phyloP scores from a whole-genome alignment of 2,888 invertebrate species.

The Diaperis boleti region DNA sequence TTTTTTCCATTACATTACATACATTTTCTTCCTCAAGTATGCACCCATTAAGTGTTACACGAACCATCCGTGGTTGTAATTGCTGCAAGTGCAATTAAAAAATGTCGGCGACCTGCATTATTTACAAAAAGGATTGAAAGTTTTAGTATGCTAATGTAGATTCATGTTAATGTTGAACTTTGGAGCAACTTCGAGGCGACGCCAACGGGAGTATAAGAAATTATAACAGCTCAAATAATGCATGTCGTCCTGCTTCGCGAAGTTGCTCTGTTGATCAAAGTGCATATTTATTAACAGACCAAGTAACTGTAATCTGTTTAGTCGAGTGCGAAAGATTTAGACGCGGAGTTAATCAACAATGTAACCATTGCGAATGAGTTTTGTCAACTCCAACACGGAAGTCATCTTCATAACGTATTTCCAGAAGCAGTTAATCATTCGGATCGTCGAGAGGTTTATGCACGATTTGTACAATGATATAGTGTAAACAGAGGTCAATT shows the following conservation, averaged over 20 bases:
- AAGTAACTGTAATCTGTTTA: slow-evolving; percentile 2
- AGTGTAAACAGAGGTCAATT: too few species aligned
- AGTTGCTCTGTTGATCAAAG: background rate
- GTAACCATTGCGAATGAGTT: too few species aligned
- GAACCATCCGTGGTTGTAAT: slow-evolving; percentile 14
- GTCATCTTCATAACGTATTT: background rate
- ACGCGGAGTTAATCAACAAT: background rate
- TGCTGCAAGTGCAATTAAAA: slow-evolving; percentile 17
- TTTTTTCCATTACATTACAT: slow-evolving; percentile 17
- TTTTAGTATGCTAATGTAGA: slow-evolving; percentile 19
- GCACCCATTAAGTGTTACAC: slow-evolving; percentile 19
- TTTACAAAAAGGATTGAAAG: slow-evolving; percentile 28
- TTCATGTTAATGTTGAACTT: slow-evolving; percentile 9
- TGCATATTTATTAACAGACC: slow-evolving; percentile 3
- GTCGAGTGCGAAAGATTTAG: slow-evolving; percentile 1
- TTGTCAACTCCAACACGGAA: background rate
- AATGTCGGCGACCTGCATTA: slow-evolving; percentile 5
- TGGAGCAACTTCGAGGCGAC: slow-evolving; percentile 3
- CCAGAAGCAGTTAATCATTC: too few species aligned
- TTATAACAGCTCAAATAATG: slow-evolving; percentile 8
- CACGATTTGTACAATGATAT: background rate
- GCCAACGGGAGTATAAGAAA: slow-evolving; percentile 3
- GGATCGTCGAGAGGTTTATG: background rate
- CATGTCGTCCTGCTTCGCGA: background rate
- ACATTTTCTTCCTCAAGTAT: slow-evolving; percentile 23